phyloP scores from a whole-genome alignment of 2,113 vertebrate species.

The Sinocyclocheilus anshuiensis region DNA sequence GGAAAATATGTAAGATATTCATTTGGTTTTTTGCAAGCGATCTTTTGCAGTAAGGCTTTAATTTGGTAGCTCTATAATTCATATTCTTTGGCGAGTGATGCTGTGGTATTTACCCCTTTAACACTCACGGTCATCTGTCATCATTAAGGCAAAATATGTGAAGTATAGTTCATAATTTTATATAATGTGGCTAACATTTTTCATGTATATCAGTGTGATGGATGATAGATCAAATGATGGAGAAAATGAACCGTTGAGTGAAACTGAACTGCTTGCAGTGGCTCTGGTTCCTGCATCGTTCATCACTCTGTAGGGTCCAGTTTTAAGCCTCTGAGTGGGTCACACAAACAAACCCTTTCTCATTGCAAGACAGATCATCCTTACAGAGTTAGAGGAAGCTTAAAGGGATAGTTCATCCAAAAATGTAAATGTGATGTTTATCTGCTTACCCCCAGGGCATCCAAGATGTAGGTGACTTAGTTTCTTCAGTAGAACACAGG shows the following conservation, averaged over 20 bases:
- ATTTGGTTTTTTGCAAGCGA: not conserved
- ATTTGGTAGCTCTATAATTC: not conserved
- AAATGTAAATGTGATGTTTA: too few species aligned
- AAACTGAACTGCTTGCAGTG: slow-evolving; percentile 67
- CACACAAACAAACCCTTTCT: slow-evolving; percentile 22
- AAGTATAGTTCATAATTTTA: not conserved
- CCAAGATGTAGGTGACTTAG: too few species aligned
- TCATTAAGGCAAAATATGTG: slow-evolving; percentile 68
- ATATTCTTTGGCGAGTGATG: not conserved
- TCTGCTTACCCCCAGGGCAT: too few species aligned
- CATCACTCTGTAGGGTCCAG: slow-evolving; percentile 45
- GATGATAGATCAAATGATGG: not conserved
- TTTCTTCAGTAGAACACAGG: too few species aligned
- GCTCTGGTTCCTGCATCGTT: slow-evolving; percentile 62
- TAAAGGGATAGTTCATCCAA: too few species aligned
- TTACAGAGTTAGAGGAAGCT: not conserved
- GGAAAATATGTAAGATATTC: not conserved
- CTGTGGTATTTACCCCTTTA: not conserved
- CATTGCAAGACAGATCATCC: not conserved
- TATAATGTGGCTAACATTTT: slow-evolving; percentile 10
- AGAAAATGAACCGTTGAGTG: slow-evolving; percentile 57
- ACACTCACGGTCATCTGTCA: slow-evolving; percentile 64
- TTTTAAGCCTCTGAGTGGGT: slow-evolving; percentile 10
- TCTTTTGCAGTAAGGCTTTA: slow-evolving; percentile 4
- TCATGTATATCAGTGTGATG: not conserved